A percentile compares a stretch with the other conserved stretches of the same genome.
phyloP scores from a whole-genome alignment of 1,140 invertebrate genomes.

The Heliconius nattereri region DNA sequence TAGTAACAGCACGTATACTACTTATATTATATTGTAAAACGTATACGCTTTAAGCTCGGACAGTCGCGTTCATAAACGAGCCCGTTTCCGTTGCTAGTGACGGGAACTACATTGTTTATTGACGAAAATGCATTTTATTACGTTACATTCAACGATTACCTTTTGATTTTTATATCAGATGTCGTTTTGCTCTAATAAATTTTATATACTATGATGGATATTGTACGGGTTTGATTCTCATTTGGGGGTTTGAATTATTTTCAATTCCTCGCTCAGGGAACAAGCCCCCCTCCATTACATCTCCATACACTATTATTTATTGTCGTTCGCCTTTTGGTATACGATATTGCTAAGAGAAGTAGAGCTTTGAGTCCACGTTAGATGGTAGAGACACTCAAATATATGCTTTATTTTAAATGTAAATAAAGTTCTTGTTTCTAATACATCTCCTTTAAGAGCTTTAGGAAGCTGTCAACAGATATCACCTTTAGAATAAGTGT shows the following conservation, averaged over 20 bases:
- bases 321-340: slow-evolving; percentile 28
- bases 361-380: slow-evolving; percentile 46
- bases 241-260: no score
- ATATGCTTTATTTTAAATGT: neutral
- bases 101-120: slow-evolving; percentile 12
- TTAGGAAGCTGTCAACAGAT: slow-evolving; percentile 32
- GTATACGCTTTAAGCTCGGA: slow-evolving; percentile 46
- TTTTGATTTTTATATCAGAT: neutral
- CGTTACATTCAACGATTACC: neutral
- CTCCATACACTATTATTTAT: slow-evolving; percentile 24
- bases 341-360: slow-evolving; percentile 54
- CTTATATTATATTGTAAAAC: slow-evolving; percentile 29
- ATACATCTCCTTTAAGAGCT: neutral
- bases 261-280: no score
- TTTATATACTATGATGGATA: no score
- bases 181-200: neutral
- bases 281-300: no score
- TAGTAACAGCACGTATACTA: slow-evolving; percentile 12
- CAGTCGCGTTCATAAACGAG: slow-evolving; percentile 57
- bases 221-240: no score
- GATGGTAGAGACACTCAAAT: neutral
- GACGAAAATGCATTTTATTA: slow-evolving; percentile 6
- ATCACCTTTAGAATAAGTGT: slow-evolving; percentile 27
- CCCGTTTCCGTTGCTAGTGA: slow-evolving; percentile 49
- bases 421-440: neutral